Evolutionary conservation across 2,888 invertebrate genomes (phyloP), one percentile per base, ranked within the genome.

Genomic region (Brenthis hecate): DNA sequence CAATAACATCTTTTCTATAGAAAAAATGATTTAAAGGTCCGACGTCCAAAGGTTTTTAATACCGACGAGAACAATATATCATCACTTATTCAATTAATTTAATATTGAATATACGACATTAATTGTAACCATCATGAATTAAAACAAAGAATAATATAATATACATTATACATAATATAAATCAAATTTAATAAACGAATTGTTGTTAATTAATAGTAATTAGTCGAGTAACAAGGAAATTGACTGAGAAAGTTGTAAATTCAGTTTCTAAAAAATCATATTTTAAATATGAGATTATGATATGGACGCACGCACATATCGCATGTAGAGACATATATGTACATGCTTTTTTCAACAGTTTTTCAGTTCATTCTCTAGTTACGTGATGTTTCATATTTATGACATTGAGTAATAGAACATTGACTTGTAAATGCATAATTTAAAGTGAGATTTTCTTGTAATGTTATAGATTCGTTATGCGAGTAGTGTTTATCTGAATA

Each of bases 301-400:
- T 19, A 14, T 36, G 19, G 23, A 62, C 53, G 36, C 62, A 62
- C 43, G 62, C 62, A 36, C 60, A 11, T 5, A 5, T 43, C 36
- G 62, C 53, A 36, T 62, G 53, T 11, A 54, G 36, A 43, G 32
- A 36, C 32, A 8, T 23, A 2, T 36, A 32, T n/a, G 16, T 19
- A 36, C 13, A 0, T 19, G 19, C 1, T 43, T 54, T 62, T 62
- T 53, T 53, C 14, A 60, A 48, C 32, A 53, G 54, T 62, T 62
- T 58, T 60, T 62, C 43, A 43, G 19, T 43, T 61, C 16, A 65
- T 56, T 56, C 47, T 32, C 50, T 14, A 43, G 56, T 65, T 65
- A 69, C 65, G 53, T 61, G 65, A 14, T 62, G 53, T 51, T 61
- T 61, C 6, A 62, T 32, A 62, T 62, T 62, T 19, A 54, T 43